Evolutionary conservation across 2,113 vertebrate species (phyloP).

Genomic region (Nansenia antarctica): DNA sequence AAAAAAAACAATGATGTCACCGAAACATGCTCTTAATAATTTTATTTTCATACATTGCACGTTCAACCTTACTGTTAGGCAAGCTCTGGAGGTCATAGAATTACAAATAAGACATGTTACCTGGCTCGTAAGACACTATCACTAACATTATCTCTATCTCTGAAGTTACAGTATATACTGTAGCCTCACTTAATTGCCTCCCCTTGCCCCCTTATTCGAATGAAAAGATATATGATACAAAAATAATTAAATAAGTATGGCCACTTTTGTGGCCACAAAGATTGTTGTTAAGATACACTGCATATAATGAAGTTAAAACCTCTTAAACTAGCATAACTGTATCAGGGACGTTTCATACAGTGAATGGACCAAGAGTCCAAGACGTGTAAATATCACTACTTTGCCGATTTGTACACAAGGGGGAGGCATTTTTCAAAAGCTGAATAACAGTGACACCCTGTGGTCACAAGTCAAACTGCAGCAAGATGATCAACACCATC

Average conservation of each 20-base stretch:
- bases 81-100: neutral
- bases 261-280: no score
- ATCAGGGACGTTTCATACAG: no score
- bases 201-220: neutral
- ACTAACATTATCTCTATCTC: neutral
- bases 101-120: neutral
- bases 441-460: constrained; percentile 39
- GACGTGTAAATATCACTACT: no score
- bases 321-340: no score
- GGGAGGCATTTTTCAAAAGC: neutral
- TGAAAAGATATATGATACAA: neutral
- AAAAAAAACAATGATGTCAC: no score
- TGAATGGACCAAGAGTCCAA: no score
- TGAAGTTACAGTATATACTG: neutral
- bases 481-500: neutral
- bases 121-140: no score
- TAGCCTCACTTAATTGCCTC: neutral
- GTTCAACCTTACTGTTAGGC: neutral
- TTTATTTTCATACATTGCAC: neutral
- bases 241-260: neutral
- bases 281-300: neutral
- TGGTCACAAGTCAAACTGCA: constrained; percentile 19
- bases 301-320: neutral
- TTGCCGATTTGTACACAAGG: neutral
- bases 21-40: neutral